Evolutionary conservation across 2,797 vertebrate species (phyloP), one percentile per base, ranked within the genome.

Genomic region (Aeoliscus strigatus): DNA sequence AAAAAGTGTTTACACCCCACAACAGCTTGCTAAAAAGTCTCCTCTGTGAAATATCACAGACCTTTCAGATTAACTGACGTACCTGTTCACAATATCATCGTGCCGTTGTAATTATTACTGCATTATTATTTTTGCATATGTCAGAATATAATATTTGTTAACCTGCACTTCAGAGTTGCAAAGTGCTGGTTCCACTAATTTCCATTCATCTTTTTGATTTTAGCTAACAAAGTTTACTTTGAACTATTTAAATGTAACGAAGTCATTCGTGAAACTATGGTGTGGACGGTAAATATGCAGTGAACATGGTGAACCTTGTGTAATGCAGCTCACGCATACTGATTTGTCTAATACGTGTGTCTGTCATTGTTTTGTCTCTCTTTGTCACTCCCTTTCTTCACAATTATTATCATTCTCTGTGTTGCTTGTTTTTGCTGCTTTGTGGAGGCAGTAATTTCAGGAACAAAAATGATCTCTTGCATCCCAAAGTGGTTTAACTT

Each of bases 391-490:
- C 21, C 24, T 35, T 24, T 13, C 18, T n/a, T n/a, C n/a, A n/a
- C n/a, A n/a, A 47, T 46, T 26, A 12, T 61, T 49, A 13, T 29
- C 14, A 37, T 71, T 65, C 40, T 21, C 9, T 10, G 39, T 49
- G 38, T 31, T n/a, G 15, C 15, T 49, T 60, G 40, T 58, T 66
- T 60, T 59, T 42, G 47, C 34, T 36, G 51, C 29, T 27, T 45
- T 4, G 1, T 16, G 51, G 48, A 64, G 56, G 46, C 42, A 17
- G 2, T 36, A 51, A 60, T 27, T 30, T 40, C 54, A 26, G 39
- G 68, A 73, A 58, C 57, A 77, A 55, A 75, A 73, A 62, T 70
- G 35, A 81, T 74, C 63, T 75, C 39, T 41, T 28, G 39, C 38
- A 54, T 60, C 60, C 53, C 33, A 44, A 51, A 53, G 56, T 72